Conservation (phyloP, 1,140 invertebrate genomes). For the Venturia canescens region DNA sequence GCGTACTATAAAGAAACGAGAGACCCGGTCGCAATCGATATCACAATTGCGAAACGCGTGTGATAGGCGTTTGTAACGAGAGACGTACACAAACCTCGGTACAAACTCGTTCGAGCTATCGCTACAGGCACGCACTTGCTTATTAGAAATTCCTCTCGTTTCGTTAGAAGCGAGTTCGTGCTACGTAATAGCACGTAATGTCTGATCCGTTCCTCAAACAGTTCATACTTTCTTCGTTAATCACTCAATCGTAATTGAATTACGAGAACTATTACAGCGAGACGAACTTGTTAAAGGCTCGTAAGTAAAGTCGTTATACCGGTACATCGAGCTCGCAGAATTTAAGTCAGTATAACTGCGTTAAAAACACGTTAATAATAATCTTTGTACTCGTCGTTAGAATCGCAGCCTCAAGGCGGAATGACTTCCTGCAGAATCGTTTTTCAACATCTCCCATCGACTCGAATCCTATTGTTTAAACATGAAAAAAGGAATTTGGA, state of each 20-base stretch:
- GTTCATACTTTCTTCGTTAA: slow-evolving; percentile 30
- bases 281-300: slow-evolving; percentile 7
- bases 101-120: slow-evolving; percentile 37
- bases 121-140: neutral
- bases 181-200: slow-evolving; percentile 5
- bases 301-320: slow-evolving; percentile 17
- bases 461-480: too few relatives aligned
- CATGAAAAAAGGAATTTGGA: too few relatives aligned
- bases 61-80: slow-evolving; percentile 11
- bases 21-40: slow-evolving; percentile 36
- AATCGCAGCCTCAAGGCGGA: too few relatives aligned
- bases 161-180: neutral
- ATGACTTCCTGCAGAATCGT: too few relatives aligned
- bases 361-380: too few relatives aligned
- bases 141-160: slow-evolving; percentile 13
- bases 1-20: slow-evolving; percentile 23
- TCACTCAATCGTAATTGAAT: slow-evolving; percentile 39
- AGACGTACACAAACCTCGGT: neutral
- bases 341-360: too few relatives aligned
- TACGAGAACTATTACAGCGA: slow-evolving; percentile 19
- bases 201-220: neutral
- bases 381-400: too few relatives aligned
- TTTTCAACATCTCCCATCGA: too few relatives aligned
- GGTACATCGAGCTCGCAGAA: neutral
- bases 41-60: slow-evolving; percentile 32